phyloP scores from a whole-genome alignment of 2,888 invertebrate genomes.

The Napeogenes sylphis region DNA sequence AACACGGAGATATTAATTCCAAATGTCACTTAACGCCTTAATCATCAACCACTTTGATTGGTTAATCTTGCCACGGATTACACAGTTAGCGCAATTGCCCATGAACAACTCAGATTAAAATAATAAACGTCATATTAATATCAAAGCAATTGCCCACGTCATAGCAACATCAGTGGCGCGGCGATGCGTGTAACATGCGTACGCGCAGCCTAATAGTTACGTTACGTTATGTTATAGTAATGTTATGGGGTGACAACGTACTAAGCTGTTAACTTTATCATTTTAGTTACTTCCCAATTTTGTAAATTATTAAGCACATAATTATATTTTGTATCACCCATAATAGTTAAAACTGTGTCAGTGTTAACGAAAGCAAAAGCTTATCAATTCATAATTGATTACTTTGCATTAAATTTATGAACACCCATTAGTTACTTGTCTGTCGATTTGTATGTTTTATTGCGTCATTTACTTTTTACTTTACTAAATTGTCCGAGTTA shows the following conservation, averaged over 20 bases:
- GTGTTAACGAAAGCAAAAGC: slow-evolving; percentile 5
- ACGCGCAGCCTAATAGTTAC: slow-evolving; percentile 33
- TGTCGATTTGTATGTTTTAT: slow-evolving; percentile 3
- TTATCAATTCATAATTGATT: slow-evolving; percentile 5
- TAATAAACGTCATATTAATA: slow-evolving; percentile 13
- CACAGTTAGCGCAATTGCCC: not conserved
- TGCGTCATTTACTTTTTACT: slow-evolving; percentile 7
- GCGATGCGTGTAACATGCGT: slow-evolving; percentile 24
- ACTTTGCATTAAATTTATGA: slow-evolving; percentile 2
- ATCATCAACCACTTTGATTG: not conserved
- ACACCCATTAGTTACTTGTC: slow-evolving; percentile 1
- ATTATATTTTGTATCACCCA: not conserved
- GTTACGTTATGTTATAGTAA: not conserved
- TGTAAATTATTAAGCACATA: not conserved
- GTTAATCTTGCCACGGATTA: not conserved
- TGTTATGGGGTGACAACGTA: not conserved
- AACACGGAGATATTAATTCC: not conserved
- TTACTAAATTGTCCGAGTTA: slow-evolving; percentile 1
- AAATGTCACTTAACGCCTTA: not conserved
- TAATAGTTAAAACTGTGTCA: not conserved
- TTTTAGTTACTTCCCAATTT: not conserved
- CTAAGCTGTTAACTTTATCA: not conserved
- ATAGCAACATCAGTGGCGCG: slow-evolving; percentile 12
- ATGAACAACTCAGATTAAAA: not conserved
- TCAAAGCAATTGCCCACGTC: slow-evolving; percentile 7